A percentile compares a stretch with the other conserved stretches of the same genome.
Evolutionary conservation across 2,113 vertebrate species (phyloP).

Genomic region (Pseudorectes ferrugineus): DNA sequence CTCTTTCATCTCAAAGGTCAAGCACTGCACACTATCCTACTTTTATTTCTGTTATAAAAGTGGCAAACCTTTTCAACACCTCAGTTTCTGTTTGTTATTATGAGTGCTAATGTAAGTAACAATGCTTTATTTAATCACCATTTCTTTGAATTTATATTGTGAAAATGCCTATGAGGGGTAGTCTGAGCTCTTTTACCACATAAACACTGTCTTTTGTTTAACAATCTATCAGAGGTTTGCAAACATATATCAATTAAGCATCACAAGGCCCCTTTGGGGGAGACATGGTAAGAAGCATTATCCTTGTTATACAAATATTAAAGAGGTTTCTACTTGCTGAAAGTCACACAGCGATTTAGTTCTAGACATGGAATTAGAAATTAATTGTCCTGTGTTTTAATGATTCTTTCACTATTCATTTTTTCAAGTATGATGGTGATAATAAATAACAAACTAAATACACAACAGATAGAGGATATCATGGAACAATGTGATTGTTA

Average conservation of each 20-base stretch:
- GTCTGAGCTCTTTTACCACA: background rate
- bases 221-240: background rate
- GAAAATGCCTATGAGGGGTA: background rate
- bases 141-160: background rate
- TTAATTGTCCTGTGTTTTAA: background rate
- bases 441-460: conserved; percentile 43
- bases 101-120: background rate
- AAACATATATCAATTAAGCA: background rate
- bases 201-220: background rate
- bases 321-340: background rate
- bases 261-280: background rate
- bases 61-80: background rate
- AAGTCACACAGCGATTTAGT: background rate
- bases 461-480: background rate
- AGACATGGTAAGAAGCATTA: background rate
- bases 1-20: background rate
- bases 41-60: background rate
- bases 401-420: background rate
- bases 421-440: background rate
- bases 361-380: background rate
- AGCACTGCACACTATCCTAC: background rate
- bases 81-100: background rate
- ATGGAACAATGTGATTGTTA: background rate
- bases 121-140: background rate
- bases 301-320: background rate